Conservation (phyloP, 2,888 invertebrate species). For the Podotricha telesiphe region DNA sequence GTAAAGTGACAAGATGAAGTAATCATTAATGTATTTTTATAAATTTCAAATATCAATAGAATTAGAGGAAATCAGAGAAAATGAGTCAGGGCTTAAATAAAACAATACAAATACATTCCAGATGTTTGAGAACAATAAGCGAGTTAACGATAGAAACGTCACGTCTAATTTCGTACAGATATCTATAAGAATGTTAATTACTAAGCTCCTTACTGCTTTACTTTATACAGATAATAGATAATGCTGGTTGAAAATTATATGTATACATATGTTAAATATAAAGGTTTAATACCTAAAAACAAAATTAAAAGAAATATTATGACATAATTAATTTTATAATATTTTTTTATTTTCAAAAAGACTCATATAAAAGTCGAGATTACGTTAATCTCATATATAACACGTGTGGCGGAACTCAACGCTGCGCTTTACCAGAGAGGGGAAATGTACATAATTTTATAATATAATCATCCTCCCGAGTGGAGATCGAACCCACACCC, state of each 20-base stretch:
- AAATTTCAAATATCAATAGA: not conserved
- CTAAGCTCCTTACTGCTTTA: conserved; percentile 59
- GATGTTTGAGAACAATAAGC: conserved; percentile 40
- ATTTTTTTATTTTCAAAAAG: too few species aligned
- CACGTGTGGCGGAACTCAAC: too few species aligned
- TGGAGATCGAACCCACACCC: too few species aligned
- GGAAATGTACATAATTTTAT: too few species aligned
- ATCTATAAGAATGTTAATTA: conserved; percentile 75
- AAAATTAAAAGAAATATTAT: too few species aligned
- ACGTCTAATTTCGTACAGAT: conserved; percentile 40
- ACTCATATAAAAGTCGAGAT: too few species aligned
- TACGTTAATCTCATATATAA: too few species aligned
- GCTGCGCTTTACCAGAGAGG: too few species aligned
- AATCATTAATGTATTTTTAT: not conserved
- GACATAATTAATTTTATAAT: too few species aligned
- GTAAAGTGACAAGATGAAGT: not conserved
- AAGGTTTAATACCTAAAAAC: too few species aligned
- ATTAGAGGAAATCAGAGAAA: conserved; percentile 10
- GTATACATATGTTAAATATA: not conserved
- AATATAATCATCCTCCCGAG: too few species aligned
- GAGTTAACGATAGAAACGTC: conserved; percentile 39
- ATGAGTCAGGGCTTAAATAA: conserved; percentile 17
- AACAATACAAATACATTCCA: conserved; percentile 40
- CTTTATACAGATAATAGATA: conserved; percentile 42
- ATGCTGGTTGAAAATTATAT: not conserved